Base-by-base conservation (phyloP, 2,888 invertebrate species). In the Mystacides longicornis region DNA sequence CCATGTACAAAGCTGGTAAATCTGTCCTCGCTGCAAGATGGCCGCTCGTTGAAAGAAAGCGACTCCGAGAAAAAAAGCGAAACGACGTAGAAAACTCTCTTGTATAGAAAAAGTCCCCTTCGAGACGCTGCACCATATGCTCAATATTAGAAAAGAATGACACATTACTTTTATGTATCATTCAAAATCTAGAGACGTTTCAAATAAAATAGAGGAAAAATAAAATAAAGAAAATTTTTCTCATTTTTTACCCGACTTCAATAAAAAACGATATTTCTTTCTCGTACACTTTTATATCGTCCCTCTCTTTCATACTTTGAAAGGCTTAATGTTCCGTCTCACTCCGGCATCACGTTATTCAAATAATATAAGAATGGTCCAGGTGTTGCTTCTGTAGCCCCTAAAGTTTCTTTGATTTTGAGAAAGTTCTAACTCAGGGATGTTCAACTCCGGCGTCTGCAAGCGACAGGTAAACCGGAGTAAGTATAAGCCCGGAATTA, bases 381-480 rank as follows among this genome's bases (percentile, higher is more conserved):
- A 37, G 37, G 37, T 37, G 37, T 37, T 37, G 37, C 37, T n/a
- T n/a, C n/a, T n/a, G n/a, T n/a, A 37, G 37, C 37, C 37, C 37
- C 37, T 7, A 37, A 37, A 37, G 7, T 37, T 37, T 37, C n/a
- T 37, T 37, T 16, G 37, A 37, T 37, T 37, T 37, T 37, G n/a
- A 37, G 16, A 37, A 37, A 37, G 37, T 37, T 37, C 3, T 37
- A 37, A 7, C 14, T n/a, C 37, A 37, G 37, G 16, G 37, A 16
- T 37, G 4, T 37, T 37, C 37, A n/a, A n/a, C n/a, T n/a, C n/a
- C n/a, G n/a, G n/a, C n/a, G n/a, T n/a, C n/a, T n/a, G n/a, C n/a
- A n/a, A n/a, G n/a, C n/a, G n/a, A n/a, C n/a, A n/a, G n/a, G n/a
- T n/a, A n/a, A n/a, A n/a, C n/a, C n/a, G n/a, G n/a, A n/a, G n/a